Evolutionary conservation across 1,140 invertebrate genomes (phyloP), one percentile per base, ranked within the genome.

Genomic region (Physella acuta): DNA sequence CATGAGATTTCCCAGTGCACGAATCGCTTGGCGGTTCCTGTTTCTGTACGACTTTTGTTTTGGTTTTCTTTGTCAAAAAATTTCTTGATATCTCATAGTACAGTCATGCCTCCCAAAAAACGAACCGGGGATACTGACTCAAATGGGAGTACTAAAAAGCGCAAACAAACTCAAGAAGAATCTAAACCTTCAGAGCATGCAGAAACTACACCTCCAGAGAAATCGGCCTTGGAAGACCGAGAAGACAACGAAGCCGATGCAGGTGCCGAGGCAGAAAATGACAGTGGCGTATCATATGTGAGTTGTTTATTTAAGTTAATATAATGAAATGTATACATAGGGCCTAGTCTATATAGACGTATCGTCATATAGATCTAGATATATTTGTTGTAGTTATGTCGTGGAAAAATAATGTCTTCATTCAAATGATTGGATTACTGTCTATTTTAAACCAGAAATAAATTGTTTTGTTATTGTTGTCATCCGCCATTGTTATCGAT

Each of bases 121-220:
- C 71, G 76, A 66, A 70, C 73, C 26, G 49, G 74, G 8, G 76
- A 76, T 55, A 71, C 65, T 44, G 75, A 76, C 52, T 71, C 63
- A 34, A 76, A 76, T 24, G 60, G 71, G 62, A 36, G 71, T 66
- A 58, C 68, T 20, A 79, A 78, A 71, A 72, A 75, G 31, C 73
- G 73, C 72, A 80, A 76, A 69, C 74, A 77, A 66, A 70, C 77
- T 17, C 30, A 68, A 55, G 71, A 76, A 49, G 75, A 75, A 51
- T 75, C 73, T 26, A 71, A 71, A 8, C 74, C 75, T n/a, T 73
- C 69, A 49, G 77, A 77, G 39, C 72, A 71, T 67, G 78, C 75
- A 14, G 71, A 71, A 39, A 73, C 71, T 24, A 71, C 67, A 58
- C 71, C 44, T 49, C 59, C 55, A 59, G 70, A 60, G 34, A 37